Evolutionary conservation across 1,140 invertebrate genomes (phyloP), one percentile per base, ranked within the genome.

Genomic region (Asobara japonica): DNA sequence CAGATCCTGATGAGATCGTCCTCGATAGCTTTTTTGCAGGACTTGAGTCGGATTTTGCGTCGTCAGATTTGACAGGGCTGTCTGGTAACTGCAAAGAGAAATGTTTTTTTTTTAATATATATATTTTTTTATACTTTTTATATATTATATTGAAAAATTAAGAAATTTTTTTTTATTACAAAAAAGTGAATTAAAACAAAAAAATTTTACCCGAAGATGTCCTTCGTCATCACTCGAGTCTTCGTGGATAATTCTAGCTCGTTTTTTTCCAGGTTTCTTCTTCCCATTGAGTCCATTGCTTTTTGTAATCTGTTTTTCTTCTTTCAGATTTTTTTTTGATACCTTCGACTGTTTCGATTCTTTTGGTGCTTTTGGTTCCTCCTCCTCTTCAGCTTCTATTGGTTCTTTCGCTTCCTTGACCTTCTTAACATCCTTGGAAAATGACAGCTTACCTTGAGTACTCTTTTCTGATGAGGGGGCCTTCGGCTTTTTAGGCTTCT

Each of bases 141-240:
- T n/a, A n/a, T n/a, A n/a, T n/a, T n/a, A n/a, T n/a, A n/a, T n/a
- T n/a, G n/a, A n/a, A n/a, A n/a, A n/a, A n/a, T n/a, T n/a, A n/a
- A n/a, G n/a, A n/a, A n/a, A n/a, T n/a, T n/a, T n/a, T n/a, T n/a
- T n/a, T n/a, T n/a, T n/a, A n/a, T n/a, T n/a, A n/a, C n/a, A n/a
- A n/a, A n/a, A n/a, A n/a, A n/a, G n/a, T n/a, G n/a, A n/a, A n/a
- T n/a, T n/a, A n/a, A n/a, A n/a, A n/a, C n/a, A n/a, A n/a, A n/a
- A n/a, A n/a, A n/a, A n/a, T n/a, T 77, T 69, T 76, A 83, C 80
- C 31, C 75, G 67, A 38, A 82, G 62, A 60, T 79, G 77, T 33
- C 25, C 75, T 56, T 83, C 83, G 27, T 84, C 83, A n/a, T 84
- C 82, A 68, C 79, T 84, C 0, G 83, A 83, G 71, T 82, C 78